phyloP scores from a whole-genome alignment of 2,888 invertebrate species.

The Scaptomyza parva region DNA sequence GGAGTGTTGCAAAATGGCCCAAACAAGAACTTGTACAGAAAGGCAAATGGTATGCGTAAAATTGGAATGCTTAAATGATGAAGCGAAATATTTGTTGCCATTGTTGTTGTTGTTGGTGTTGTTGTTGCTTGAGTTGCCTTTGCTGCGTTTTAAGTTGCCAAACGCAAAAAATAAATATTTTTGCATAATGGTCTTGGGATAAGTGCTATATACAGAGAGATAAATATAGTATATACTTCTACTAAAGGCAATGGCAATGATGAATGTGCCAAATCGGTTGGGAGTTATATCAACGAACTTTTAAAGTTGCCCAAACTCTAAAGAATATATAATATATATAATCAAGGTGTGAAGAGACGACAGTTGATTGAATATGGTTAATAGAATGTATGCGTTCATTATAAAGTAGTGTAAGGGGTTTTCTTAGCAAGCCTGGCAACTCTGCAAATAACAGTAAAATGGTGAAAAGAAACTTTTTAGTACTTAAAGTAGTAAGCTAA shows the following conservation, averaged over 20 bases:
- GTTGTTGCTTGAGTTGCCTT: no score
- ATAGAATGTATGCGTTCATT: not conserved
- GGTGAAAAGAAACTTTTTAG: not conserved
- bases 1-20: constrained; percentile 64
- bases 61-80: constrained; percentile 75
- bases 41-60: constrained; percentile 43
- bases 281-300: constrained; percentile 6
- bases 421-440: no score
- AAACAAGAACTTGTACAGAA: constrained; percentile 13
- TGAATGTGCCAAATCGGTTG: constrained; percentile 53
- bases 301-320: not conserved
- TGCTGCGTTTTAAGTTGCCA: constrained; percentile 52
- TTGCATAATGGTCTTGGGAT: constrained; percentile 47
- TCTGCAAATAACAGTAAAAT: not conserved
- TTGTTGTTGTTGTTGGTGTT: constrained; percentile 12
- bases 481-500: no score
- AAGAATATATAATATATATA: no score
- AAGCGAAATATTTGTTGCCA: constrained; percentile 46
- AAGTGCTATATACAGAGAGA: constrained; percentile 27
- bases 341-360: not conserved
- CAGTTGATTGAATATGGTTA: not conserved
- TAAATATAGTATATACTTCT: not conserved
- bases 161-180: constrained; percentile 34
- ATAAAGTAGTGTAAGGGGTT: no score
- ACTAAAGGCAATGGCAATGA: constrained; percentile 45